Evolutionary conservation across 2,797 vertebrate species (phyloP).

Genomic region (Enteromius afrohamiltoni): DNA sequence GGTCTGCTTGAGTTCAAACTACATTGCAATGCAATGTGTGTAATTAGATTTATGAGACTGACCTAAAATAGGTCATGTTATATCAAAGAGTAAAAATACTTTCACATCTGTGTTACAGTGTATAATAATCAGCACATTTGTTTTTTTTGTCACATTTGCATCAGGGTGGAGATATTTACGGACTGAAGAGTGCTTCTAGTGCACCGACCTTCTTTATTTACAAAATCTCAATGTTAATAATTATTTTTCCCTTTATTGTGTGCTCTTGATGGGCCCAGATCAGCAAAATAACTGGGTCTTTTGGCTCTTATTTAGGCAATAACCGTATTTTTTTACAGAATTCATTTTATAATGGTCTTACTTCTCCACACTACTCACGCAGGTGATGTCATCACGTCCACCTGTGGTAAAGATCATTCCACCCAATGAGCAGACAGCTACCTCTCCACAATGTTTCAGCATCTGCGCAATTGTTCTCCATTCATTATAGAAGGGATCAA

Average conservation of each 20-base stretch:
- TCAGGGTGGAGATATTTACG: neutral
- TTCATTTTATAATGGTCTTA: conserved; percentile 25
- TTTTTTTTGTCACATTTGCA: neutral
- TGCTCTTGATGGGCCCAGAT: neutral
- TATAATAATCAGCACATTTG: conserved; percentile 15
- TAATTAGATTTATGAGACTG: conserved; percentile 11
- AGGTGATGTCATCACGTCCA: conserved; percentile 63
- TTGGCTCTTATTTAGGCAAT: neutral
- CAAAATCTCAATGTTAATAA: neutral
- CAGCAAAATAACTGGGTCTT: neutral
- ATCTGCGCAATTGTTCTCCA: conserved; percentile 69
- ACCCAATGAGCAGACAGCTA: conserved; percentile 66
- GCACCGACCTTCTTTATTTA: neutral
- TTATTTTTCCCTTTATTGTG: neutral
- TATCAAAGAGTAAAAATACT: conserved; percentile 24
- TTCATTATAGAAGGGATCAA: conserved; percentile 70
- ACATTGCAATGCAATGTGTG: neutral
- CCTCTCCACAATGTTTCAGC: conserved; percentile 60
- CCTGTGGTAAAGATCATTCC: conserved; percentile 67
- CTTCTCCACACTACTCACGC: conserved; percentile 72
- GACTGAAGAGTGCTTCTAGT: neutral
- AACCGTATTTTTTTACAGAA: neutral
- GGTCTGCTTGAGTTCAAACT: neutral
- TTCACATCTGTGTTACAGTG: neutral
- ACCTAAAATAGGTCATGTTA: conserved; percentile 10